Evolutionary conservation across 2,797 vertebrate species (phyloP).

Genomic region (Myioborus miniatus): DNA sequence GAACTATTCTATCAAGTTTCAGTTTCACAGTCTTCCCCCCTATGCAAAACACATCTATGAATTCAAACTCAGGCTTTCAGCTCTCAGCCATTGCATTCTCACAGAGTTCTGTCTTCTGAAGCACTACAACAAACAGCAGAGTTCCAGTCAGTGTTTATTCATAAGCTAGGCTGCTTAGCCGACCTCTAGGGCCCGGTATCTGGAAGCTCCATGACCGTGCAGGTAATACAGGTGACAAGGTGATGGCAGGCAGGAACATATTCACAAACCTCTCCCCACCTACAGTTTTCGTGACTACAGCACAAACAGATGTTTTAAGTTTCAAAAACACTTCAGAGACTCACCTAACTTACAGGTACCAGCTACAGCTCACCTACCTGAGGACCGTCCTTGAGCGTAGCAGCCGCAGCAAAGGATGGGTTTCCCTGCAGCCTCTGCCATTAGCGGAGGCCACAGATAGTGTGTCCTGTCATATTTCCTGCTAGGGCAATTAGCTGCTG

Average conservation of each 20-base stretch:
- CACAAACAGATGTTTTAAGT: neutral
- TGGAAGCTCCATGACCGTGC: neutral
- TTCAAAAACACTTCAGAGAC: neutral
- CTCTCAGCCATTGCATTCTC: neutral
- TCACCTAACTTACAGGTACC: neutral
- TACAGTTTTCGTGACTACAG: neutral
- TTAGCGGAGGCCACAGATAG: conserved; percentile 58
- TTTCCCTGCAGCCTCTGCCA: conserved; percentile 50
- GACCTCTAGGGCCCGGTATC: fast-evolving
- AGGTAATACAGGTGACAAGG: neutral
- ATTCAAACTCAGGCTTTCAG: neutral
- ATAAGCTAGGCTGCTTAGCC: neutral
- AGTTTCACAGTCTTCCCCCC: neutral
- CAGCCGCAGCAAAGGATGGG: conserved; percentile 12
- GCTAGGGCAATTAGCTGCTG: conserved; percentile 59
- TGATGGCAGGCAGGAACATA: neutral
- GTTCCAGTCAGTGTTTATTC: neutral
- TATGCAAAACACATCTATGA: neutral
- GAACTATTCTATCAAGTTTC: neutral
- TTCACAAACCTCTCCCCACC: neutral
- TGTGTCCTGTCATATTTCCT: conserved; percentile 53
- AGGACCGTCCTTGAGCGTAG: conserved; percentile 32
- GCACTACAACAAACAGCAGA: neutral
- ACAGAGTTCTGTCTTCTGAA: neutral
- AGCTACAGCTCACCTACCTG: conserved; percentile 52